Percentiles rank a stretch among this genome's conserved stretches.
These are phyloP conservation scores for Bubo scandiacus DNA, from an alignment of 2,113 vertebrate genomes.

Conservation along the genomic window DNA sequence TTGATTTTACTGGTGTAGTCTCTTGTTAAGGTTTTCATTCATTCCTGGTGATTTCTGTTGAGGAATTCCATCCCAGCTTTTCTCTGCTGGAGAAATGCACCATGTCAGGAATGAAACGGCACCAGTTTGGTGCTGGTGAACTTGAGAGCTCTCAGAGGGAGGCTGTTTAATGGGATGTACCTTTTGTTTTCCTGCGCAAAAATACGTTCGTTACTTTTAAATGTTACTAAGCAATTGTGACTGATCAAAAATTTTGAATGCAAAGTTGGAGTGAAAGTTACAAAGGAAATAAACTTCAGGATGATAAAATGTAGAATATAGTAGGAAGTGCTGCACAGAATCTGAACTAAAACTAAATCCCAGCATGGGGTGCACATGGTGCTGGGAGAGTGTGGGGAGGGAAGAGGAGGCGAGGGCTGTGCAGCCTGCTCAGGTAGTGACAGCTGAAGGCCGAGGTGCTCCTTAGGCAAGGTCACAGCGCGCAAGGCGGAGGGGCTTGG, in stretches of 20 bases:
- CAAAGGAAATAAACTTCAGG: background rate
- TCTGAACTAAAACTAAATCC: background rate
- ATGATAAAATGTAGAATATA: background rate
- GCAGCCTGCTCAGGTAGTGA: background rate
- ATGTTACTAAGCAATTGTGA: background rate
- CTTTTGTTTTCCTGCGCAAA: background rate
- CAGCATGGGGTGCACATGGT: fast-evolving
- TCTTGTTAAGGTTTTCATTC: background rate
- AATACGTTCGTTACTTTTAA: background rate
- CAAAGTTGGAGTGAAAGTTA: background rate
- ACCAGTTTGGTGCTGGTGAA: background rate
- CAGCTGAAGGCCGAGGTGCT: background rate
- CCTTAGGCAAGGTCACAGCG: background rate
- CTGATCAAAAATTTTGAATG: background rate
- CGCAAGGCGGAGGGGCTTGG: background rate
- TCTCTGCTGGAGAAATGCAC: background rate
- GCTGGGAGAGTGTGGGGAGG: background rate
- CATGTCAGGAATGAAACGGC: background rate
- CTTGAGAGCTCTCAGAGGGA: background rate
- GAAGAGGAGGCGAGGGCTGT: background rate
- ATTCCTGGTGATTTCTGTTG: background rate
- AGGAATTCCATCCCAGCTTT: background rate
- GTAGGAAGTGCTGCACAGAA: background rate
- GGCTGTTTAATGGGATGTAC: background rate
- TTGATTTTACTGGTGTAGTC: background rate